Conservation (phyloP, 2,113 vertebrate genomes). For the Chauna torquata region DNA sequence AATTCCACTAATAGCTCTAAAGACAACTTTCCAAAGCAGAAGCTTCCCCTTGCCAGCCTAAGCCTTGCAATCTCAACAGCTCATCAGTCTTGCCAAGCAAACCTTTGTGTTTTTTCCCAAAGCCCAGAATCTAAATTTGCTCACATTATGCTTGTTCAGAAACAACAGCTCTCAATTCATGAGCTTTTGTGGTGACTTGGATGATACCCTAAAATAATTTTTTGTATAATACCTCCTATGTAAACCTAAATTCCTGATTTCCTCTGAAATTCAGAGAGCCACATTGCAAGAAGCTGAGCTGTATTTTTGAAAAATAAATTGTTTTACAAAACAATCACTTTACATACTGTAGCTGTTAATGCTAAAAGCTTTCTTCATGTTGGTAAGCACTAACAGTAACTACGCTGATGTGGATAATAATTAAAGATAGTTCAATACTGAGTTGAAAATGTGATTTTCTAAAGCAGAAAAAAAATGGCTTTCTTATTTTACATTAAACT, state of each 20-base stretch:
- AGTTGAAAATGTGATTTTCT: background rate
- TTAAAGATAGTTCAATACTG: background rate
- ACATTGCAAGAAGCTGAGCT: background rate
- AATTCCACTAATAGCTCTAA: background rate
- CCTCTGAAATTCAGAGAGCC: background rate
- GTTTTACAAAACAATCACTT: background rate
- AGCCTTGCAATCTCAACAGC: background rate
- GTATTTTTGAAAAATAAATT: background rate
- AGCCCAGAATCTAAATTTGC: background rate
- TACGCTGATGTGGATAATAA: background rate
- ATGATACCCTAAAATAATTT: background rate
- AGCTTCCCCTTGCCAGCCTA: background rate
- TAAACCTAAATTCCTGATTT: background rate
- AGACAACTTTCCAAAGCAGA: background rate
- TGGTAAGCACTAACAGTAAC: background rate
- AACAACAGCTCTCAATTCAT: background rate
- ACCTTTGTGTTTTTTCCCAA: background rate
- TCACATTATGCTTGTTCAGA: background rate
- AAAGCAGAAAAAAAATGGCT: background rate
- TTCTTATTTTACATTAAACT: background rate
- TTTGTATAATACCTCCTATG: background rate
- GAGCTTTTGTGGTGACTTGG: accelerated
- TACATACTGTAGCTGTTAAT: background rate
- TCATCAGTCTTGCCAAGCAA: background rate
- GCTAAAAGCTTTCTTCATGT: background rate